These are phyloP conservation scores for Falco novaeseelandiae DNA, from an alignment of 2,797 vertebrate genomes.

Conservation along the genomic window DNA sequence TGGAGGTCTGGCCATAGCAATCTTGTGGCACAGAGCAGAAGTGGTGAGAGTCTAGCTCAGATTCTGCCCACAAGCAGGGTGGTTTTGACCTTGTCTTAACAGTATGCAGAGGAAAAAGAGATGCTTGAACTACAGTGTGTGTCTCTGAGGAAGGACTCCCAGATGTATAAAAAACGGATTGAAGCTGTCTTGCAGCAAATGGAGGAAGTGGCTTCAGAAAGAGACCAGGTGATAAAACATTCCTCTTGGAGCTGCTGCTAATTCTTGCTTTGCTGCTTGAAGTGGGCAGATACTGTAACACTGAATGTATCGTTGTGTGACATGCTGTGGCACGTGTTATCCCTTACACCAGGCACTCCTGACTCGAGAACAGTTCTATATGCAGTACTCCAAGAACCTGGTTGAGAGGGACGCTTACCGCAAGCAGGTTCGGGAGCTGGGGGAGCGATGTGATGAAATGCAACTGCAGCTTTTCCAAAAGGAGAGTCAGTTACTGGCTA, in stretches of 20 bases:
- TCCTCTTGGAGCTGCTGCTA: not conserved
- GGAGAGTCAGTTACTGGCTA: conserved; percentile 82
- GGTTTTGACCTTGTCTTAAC: not conserved
- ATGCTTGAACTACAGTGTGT: conserved; percentile 81
- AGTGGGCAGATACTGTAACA: not conserved
- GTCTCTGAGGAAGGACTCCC: conserved; percentile 85
- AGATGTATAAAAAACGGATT: conserved; percentile 86
- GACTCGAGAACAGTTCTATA: conserved; percentile 81
- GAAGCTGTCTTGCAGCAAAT: conserved; percentile 87
- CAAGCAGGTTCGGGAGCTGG: conserved; percentile 85
- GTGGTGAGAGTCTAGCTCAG: not conserved
- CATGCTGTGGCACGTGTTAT: accelerated
- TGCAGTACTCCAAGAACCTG: conserved; percentile 81
- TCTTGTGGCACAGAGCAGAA: not conserved
- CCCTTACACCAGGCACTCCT: conserved; percentile 74
- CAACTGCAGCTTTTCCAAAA: conserved; percentile 87
- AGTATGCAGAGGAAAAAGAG: conserved; percentile 87
- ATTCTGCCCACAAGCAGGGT: not conserved
- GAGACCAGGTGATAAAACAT: conserved; percentile 84
- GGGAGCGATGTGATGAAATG: conserved; percentile 83
- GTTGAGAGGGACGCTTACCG: conserved; percentile 87
- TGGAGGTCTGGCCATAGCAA: not conserved
- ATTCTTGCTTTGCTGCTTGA: not conserved
- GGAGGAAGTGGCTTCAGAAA: conserved; percentile 88
- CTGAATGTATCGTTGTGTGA: not conserved